These are phyloP conservation scores for Centruroides sculpturatus DNA, from an alignment of 1,140 invertebrate species.

Conservation along the genomic window DNA sequence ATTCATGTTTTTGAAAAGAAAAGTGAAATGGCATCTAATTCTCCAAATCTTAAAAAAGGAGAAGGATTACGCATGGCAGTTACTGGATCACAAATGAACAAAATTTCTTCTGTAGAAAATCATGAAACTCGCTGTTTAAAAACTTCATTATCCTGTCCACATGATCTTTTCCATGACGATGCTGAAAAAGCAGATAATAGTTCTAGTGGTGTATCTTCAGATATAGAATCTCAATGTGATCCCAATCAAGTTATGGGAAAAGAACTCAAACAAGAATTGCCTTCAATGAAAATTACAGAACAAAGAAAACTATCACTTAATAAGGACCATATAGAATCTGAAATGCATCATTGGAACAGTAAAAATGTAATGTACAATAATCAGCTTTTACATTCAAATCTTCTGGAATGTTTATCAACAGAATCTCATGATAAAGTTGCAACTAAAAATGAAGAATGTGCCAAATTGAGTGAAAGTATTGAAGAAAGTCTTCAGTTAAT, in stretches of 20 bases:
- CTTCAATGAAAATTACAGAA: background rate
- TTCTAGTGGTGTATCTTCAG: constrained; percentile 68
- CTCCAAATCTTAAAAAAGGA: background rate
- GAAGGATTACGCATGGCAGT: constrained; percentile 9
- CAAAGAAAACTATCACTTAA: background rate
- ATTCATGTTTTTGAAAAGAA: background rate
- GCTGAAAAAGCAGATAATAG: constrained; percentile 59
- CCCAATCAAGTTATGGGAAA: background rate
- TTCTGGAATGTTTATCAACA: background rate
- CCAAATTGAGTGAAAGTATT: constrained; percentile 14
- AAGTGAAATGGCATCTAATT: background rate
- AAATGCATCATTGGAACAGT: background rate
- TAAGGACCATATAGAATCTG: background rate
- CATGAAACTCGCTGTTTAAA: constrained; percentile 29
- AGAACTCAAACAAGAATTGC: background rate
- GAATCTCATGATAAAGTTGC: background rate
- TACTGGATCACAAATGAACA: constrained; percentile 6
- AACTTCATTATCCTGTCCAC: constrained; percentile 66
- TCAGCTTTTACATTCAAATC: background rate
- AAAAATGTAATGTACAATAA: background rate
- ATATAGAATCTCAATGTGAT: constrained; percentile 47
- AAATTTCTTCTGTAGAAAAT: background rate
- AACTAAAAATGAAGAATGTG: constrained; percentile 8
- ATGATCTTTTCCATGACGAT: constrained; percentile 49
- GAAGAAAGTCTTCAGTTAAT: constrained; percentile 16